Conservation (phyloP, 2,888 invertebrate species). For the Stenodera caucasica region DNA sequence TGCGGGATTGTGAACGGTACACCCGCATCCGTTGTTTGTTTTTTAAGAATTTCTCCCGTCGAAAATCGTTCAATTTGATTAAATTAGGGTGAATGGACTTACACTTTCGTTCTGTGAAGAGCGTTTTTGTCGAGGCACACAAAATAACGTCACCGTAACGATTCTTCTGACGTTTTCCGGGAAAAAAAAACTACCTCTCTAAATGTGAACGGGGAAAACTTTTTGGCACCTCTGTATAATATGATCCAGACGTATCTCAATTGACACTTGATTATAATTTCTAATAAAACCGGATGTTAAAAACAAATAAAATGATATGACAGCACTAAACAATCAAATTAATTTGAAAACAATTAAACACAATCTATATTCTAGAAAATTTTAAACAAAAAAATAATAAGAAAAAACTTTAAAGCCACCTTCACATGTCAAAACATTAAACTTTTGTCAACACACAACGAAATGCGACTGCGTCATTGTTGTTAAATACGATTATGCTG, state of each 20-base stretch:
- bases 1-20: background rate
- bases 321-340: background rate
- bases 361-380: conserved; percentile 11
- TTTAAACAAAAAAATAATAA: conserved; percentile 21
- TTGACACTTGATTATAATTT: background rate
- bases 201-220: no score
- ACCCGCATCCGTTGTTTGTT: conserved; percentile 1
- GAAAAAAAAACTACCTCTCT: no score
- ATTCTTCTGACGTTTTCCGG: no score
- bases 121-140: conserved; percentile 64
- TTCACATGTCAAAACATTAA: conserved; percentile 19
- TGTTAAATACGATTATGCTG: background rate
- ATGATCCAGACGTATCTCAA: background rate
- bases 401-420: conserved; percentile 12
- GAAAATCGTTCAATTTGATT: background rate
- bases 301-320: background rate
- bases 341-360: background rate
- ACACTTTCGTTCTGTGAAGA: conserved; percentile 62
- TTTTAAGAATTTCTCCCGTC: no score
- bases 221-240: background rate
- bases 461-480: conserved; percentile 27
- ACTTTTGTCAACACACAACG: conserved; percentile 20
- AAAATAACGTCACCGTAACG: conserved; percentile 61
- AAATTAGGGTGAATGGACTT: conserved; percentile 45
- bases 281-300: background rate